Conservation (phyloP, 2,113 vertebrate species). For the Propithecus coquereli region DNA sequence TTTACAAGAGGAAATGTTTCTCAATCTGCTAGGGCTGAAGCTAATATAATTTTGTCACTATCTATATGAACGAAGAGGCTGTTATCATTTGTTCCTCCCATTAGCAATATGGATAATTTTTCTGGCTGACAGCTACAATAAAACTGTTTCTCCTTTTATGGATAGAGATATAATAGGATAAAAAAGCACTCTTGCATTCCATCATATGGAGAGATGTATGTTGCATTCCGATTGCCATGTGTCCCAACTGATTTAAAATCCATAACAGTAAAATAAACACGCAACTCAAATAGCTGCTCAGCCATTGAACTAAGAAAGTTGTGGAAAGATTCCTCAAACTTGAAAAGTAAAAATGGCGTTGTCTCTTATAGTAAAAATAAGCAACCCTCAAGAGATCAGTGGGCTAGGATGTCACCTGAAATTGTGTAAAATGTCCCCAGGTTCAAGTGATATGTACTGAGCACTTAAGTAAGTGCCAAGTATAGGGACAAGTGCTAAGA, state of each 20-base stretch:
- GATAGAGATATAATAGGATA: constrained; percentile 61
- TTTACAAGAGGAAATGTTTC: constrained; percentile 21
- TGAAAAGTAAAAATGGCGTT: constrained; percentile 46
- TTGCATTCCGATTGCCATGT: constrained; percentile 36
- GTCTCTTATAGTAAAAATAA: constrained; percentile 33
- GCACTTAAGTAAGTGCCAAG: background rate
- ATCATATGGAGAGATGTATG: background rate
- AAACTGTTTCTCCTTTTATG: constrained; percentile 64
- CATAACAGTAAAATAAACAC: constrained; percentile 43
- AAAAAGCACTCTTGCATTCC: constrained; percentile 44
- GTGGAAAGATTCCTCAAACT: constrained; percentile 27
- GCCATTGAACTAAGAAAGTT: constrained; percentile 36
- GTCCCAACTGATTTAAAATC: constrained; percentile 60
- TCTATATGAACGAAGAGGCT: constrained; percentile 38
- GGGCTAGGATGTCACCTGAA: background rate
- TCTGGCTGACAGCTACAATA: constrained; percentile 66
- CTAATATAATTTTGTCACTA: constrained; percentile 57
- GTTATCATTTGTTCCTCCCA: constrained; percentile 61
- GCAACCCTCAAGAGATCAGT: background rate
- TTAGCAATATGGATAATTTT: constrained; percentile 71
- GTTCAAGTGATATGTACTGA: background rate
- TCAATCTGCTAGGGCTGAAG: background rate
- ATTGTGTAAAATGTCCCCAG: background rate
- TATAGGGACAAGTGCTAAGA: background rate
- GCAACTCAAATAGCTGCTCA: background rate